Evolutionary conservation across 2,113 vertebrate genomes (phyloP).

Genomic region (Lamprotornis superbus): DNA sequence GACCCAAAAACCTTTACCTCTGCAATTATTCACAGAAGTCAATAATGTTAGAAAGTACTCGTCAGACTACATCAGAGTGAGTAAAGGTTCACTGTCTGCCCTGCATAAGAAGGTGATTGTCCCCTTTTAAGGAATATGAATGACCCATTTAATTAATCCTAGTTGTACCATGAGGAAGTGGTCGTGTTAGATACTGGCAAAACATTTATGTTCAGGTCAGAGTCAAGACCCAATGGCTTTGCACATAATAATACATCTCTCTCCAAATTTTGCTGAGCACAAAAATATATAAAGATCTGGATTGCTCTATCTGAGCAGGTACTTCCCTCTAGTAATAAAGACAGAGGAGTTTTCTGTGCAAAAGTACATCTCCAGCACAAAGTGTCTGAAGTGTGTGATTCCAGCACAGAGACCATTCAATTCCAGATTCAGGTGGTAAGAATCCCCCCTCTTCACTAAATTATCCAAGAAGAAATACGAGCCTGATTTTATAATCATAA

Average conservation of each 20-base stretch:
- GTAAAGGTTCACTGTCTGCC: neutral
- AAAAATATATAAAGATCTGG: neutral
- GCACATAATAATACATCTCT: neutral
- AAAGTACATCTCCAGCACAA: neutral
- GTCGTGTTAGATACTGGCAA: neutral
- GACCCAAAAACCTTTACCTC: neutral
- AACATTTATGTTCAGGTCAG: neutral
- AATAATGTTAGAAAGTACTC: neutral
- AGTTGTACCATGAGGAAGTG: neutral
- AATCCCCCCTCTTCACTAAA: neutral
- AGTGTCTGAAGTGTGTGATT: neutral
- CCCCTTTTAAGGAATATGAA: neutral
- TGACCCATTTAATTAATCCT: neutral
- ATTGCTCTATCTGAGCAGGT: neutral
- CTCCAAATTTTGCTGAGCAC: neutral
- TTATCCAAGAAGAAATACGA: neutral
- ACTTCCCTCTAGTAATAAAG: neutral
- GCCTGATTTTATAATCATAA: neutral
- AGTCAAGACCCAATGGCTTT: neutral
- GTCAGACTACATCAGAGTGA: neutral
- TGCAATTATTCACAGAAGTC: conserved; percentile 21
- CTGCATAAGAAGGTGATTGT: neutral
- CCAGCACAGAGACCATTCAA: neutral
- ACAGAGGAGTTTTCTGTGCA: neutral
- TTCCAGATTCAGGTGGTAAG: neutral